A percentile compares a stretch with the other conserved stretches of the same genome.
Conservation (phyloP, 92 coral and sea anemone species). For the Micromussa lordhowensis region DNA sequence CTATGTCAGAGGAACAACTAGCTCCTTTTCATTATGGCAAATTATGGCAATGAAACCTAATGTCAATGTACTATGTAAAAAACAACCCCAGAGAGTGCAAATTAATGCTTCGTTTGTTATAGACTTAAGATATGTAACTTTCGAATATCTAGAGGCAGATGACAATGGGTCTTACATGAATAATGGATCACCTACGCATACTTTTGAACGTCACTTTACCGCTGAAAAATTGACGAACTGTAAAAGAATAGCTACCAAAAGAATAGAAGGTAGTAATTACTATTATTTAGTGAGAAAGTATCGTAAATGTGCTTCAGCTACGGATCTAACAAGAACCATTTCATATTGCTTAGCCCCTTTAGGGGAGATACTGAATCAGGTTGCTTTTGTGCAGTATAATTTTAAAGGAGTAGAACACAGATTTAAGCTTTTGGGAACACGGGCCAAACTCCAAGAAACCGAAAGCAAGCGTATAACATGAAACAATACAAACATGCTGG, state of each 20-base stretch:
- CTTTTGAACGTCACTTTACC: constrained; percentile 1
- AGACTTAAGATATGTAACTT: constrained; percentile 23
- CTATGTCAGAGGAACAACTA: constrained; percentile 32
- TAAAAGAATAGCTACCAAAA: not conserved
- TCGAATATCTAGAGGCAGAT: constrained; percentile 44
- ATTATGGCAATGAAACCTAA: constrained; percentile 27
- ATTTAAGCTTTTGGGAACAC: constrained; percentile 34
- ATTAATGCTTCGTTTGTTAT: too few species aligned
- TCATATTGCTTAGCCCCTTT: constrained; percentile 29
- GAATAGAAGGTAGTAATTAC: constrained; percentile 2
- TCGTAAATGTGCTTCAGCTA: too few species aligned
- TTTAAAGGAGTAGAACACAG: constrained; percentile 36
- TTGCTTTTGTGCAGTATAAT: constrained; percentile 47
- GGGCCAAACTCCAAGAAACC: too few species aligned
- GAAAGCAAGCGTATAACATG: too few species aligned
- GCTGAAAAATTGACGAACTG: not conserved
- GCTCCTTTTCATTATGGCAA: constrained; percentile 32
- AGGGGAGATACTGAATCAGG: constrained; percentile 29
- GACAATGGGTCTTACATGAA: too few species aligned
- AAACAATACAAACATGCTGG: too few species aligned
- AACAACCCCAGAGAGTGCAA: too few species aligned
- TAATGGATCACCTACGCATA: too few species aligned
- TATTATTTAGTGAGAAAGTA: too few species aligned
- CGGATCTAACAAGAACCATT: too few species aligned
- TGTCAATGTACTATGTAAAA: too few species aligned